Conservation (phyloP, 2,888 invertebrate species). For the Hipparchia sbordonii region DNA sequence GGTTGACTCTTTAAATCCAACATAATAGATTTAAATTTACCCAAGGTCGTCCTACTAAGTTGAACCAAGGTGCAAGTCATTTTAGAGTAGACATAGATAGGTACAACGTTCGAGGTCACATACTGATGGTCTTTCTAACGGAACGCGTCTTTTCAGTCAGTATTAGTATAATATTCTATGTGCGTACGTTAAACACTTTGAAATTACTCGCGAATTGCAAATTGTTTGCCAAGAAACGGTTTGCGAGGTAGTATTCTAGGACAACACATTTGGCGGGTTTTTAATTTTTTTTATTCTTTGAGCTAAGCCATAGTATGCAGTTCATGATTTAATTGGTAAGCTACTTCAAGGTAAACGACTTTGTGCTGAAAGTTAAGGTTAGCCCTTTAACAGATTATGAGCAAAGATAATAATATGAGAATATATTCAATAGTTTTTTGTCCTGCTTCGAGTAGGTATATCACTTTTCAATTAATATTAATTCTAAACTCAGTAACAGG, state of each 20-base stretch:
- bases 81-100: conserved; percentile 46
- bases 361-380: conserved; percentile 16
- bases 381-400: not conserved
- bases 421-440: not conserved
- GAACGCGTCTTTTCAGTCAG: conserved; percentile 61
- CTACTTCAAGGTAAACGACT: conserved; percentile 6
- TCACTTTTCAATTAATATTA: not conserved
- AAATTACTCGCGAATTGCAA: conserved; percentile 45
- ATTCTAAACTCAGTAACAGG: not conserved
- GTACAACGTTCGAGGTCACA: conserved; percentile 57
- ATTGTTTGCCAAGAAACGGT: conserved; percentile 54
- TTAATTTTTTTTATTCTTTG: not conserved
- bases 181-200: conserved; percentile 62
- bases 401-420: not conserved
- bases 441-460: not conserved
- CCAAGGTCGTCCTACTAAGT: conserved; percentile 28
- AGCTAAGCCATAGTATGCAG: not conserved
- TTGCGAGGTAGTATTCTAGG: conserved; percentile 43
- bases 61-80: conserved; percentile 57
- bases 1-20: conserved; percentile 10
- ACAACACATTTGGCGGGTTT: conserved; percentile 25
- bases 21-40: conserved; percentile 4
- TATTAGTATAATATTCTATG: conserved; percentile 57
- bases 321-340: conserved; percentile 5
- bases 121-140: conserved; percentile 63